A percentile compares a stretch with the other conserved stretches of the same genome.
phyloP scores from a whole-genome alignment of 2,797 vertebrate species.

The Gymnothorax javanicus region DNA sequence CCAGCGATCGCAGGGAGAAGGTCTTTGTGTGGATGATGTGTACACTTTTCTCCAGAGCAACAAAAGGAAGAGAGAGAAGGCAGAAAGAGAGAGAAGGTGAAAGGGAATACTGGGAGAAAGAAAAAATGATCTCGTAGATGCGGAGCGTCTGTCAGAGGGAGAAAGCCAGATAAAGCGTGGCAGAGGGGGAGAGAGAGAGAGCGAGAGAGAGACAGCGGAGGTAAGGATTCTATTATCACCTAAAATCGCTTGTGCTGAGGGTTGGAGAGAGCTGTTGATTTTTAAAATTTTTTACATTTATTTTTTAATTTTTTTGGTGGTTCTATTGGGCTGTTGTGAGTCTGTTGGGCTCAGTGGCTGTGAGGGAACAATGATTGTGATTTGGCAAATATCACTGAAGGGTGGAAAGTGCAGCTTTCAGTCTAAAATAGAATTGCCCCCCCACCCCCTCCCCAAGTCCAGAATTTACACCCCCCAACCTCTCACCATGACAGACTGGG shows the following conservation, averaged over 20 bases:
- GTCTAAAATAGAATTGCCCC: constrained; percentile 1
- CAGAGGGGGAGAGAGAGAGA: constrained; percentile 33
- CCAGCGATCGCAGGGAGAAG: constrained; percentile 68
- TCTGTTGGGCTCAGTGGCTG: constrained; percentile 31
- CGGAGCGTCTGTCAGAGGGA: constrained; percentile 49
- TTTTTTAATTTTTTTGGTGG: background rate
- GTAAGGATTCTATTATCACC: constrained; percentile 23
- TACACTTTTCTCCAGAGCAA: constrained; percentile 61
- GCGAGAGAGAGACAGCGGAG: constrained; percentile 49
- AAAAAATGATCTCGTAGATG: constrained; percentile 54
- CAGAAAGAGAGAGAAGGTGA: constrained; percentile 42
- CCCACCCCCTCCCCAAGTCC: constrained; percentile 32
- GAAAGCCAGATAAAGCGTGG: constrained; percentile 37
- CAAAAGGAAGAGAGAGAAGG: constrained; percentile 61
- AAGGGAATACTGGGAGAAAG: constrained; percentile 46
- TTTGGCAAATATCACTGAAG: constrained; percentile 50
- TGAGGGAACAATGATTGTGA: constrained; percentile 30
- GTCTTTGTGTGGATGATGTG: constrained; percentile 71
- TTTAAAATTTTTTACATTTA: background rate
- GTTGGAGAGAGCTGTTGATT: constrained; percentile 22
- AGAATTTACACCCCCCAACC: constrained; percentile 22
- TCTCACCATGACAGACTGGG: background rate
- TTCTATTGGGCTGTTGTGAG: constrained; percentile 24
- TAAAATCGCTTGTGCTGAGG: background rate
- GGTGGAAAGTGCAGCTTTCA: constrained; percentile 29